Base-by-base conservation (phyloP, 2,888 invertebrate species). In the Chymomyza fuscimana region DNA sequence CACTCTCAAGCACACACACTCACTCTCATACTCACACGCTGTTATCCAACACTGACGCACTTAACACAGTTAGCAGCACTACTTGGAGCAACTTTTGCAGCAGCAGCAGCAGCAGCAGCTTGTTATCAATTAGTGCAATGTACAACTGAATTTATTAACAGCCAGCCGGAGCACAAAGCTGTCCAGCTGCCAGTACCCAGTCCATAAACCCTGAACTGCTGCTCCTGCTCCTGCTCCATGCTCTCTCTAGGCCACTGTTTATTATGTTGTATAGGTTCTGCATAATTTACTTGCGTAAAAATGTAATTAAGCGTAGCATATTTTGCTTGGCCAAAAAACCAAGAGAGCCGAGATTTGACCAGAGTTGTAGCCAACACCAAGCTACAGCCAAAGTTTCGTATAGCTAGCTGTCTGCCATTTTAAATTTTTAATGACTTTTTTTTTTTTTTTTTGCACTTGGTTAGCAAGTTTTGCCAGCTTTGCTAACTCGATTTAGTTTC, bases 121-220 rank as follows among this genome's bases (percentile, higher is more conserved):
- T 80, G 79, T 82, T 88, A 88, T 87, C 89, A 87, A 88, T 87
- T 87, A 86, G 86, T 77, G 79, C 76, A 73, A 75, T 69, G 70
- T 72, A 70, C 74, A 71, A 66, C 73, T 79, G 77, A 86, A 86
- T 86, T 82, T 82, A 88, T 86, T 86, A 82, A 76, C 76, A 78
- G 79, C 71, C 74, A 77, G 74, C 72, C 78, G 77, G 77, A 72
- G 12, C 40, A 46, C 32, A 32, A 9, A 67, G 68, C 62, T 71
- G 71, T 63, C 65, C 70, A 63, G 16, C 16, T 9, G 22, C 54
- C 7, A 5, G 7, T 5, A 32, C 7, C 7, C 32, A 7, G 9
- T 32, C 7, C 32, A 5, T 32, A 25, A 25, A 9, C 51, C 15
- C 51, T 12, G 1, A 51, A 1, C 16, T 2, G 19, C 54, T n/a